Conservation (phyloP, 2,888 invertebrate species). For the Xestia rhomboidea region DNA sequence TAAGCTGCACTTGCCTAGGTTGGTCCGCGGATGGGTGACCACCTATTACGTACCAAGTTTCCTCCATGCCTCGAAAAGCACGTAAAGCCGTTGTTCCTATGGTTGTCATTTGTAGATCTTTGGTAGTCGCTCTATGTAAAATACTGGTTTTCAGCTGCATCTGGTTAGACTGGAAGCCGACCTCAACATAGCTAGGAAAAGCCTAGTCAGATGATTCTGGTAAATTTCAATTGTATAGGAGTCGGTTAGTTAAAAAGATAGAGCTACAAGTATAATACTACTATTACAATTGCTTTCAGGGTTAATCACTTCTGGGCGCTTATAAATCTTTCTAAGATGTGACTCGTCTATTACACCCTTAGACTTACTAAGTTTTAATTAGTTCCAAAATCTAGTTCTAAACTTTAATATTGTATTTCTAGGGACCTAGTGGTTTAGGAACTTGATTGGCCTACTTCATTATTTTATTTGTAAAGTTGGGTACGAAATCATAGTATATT, state of each 20-base stretch:
- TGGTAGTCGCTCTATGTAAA: not conserved
- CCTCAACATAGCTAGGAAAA: not conserved
- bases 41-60: not conserved
- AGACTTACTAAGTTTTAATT: conserved; percentile 24
- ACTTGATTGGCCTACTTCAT: not conserved
- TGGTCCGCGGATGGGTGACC: not conserved
- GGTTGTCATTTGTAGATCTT: not conserved
- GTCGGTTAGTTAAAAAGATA: not conserved
- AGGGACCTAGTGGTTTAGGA: no score
- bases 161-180: not conserved
- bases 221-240: not conserved
- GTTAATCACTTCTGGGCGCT: not conserved
- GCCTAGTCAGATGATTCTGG: not conserved
- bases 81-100: not conserved
- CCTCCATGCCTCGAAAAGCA: not conserved
- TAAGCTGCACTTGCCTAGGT: no score
- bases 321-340: conserved; percentile 18
- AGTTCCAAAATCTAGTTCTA: conserved; percentile 15
- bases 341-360: conserved; percentile 14
- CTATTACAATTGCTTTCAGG: not conserved
- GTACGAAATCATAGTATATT: not conserved
- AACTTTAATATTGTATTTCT: not conserved
- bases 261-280: not conserved
- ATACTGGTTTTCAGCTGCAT: not conserved
- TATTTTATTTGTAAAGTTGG: not conserved